phyloP scores from a whole-genome alignment of 2,797 vertebrate species.

The Cheracebus regulus region DNA sequence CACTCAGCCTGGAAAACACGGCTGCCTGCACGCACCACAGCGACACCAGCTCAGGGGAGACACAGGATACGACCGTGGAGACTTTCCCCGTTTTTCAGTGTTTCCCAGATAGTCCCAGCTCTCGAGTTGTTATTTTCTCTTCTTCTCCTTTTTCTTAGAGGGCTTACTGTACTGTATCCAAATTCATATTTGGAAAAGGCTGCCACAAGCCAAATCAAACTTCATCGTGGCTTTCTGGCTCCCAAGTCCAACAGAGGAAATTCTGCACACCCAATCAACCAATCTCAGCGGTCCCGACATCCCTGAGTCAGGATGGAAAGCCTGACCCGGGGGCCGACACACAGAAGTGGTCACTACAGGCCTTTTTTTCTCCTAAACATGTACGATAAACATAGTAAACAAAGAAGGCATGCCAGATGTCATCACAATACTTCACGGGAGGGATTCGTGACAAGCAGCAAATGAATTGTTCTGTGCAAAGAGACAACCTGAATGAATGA shows the following conservation, averaged over 20 bases:
- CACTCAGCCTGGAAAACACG: neutral
- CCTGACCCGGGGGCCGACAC: conserved; percentile 55
- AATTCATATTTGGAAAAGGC: conserved; percentile 75
- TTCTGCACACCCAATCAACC: conserved; percentile 51
- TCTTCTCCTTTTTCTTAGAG: conserved; percentile 44
- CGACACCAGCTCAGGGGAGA: neutral
- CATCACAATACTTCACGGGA: neutral
- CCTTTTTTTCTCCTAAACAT: conserved; percentile 24
- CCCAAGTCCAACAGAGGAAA: conserved; percentile 49
- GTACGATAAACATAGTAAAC: conserved; percentile 52
- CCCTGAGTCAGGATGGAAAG: conserved; percentile 57
- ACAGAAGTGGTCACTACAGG: neutral
- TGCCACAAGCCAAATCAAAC: conserved; percentile 76
- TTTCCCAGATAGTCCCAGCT: conserved; percentile 59
- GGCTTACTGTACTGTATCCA: conserved; percentile 57
- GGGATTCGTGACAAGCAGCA: neutral
- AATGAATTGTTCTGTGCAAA: neutral
- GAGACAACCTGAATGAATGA: neutral
- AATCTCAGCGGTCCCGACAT: neutral
- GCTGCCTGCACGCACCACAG: neutral
- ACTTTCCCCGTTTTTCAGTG: neutral
- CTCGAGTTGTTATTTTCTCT: neutral
- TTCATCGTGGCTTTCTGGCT: conserved; percentile 53
- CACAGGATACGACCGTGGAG: neutral
- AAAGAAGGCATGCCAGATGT: neutral